phyloP scores from a whole-genome alignment of 2,888 invertebrate genomes.

The Gymnocheta viridis region DNA sequence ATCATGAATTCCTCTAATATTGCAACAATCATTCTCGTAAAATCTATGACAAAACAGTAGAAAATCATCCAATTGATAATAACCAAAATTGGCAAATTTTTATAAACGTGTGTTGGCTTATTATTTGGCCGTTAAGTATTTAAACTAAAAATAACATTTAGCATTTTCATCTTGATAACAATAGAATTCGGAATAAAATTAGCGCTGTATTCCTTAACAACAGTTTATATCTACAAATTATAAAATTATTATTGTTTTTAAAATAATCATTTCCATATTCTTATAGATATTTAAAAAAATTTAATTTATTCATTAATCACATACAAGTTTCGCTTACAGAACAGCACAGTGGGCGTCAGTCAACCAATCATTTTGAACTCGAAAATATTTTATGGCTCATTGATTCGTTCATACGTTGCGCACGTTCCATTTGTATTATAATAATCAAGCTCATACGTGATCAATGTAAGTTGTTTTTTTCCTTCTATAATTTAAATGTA shows the following conservation, averaged over 20 bases:
- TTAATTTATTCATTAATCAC: slow-evolving; percentile 40
- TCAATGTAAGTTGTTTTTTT: slow-evolving; percentile 1
- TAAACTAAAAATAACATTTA: neutral
- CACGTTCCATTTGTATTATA: neutral
- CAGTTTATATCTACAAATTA: neutral
- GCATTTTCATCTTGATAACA: slow-evolving; percentile 14
- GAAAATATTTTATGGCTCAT: slow-evolving; percentile 62
- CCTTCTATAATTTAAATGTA: slow-evolving; percentile 27
- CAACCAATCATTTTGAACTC: slow-evolving; percentile 44
- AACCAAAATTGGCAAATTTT: slow-evolving; percentile 40
- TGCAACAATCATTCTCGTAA: neutral
- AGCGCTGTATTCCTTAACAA: neutral
- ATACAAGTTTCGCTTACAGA: slow-evolving; percentile 45
- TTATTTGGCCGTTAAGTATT: slow-evolving; percentile 2
- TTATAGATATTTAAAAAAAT: neutral
- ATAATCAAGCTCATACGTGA: neutral
- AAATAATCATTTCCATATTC: slow-evolving; percentile 27
- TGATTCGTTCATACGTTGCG: slow-evolving; percentile 30
- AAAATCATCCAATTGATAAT: slow-evolving; percentile 49
- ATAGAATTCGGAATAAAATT: neutral
- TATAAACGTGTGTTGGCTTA: slow-evolving; percentile 23
- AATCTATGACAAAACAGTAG: slow-evolving; percentile 20
- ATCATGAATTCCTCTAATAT: neutral
- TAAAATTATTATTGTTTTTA: neutral
- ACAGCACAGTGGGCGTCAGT: slow-evolving; percentile 58